A percentile compares a stretch with the other conserved stretches of the same genome.
phyloP scores from a whole-genome alignment of 2,113 vertebrate species.

The Crotalus helleri region DNA sequence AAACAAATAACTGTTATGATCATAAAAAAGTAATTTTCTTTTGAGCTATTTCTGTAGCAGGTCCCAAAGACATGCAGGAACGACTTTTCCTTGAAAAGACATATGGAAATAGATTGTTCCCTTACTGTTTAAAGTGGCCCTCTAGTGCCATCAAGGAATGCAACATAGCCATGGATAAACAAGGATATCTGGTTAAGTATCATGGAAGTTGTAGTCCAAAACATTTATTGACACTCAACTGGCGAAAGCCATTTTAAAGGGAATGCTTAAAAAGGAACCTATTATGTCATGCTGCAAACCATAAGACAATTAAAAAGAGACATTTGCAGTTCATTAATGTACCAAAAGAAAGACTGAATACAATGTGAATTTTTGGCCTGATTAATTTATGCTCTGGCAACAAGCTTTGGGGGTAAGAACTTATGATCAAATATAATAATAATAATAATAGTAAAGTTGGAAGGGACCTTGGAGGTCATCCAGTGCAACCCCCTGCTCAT shows the following conservation, averaged over 20 bases:
- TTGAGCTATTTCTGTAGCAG: not conserved
- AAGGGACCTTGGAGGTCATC: no score
- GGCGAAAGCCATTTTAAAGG: not conserved
- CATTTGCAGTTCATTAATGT: not conserved
- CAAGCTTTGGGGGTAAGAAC: not conserved
- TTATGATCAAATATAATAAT: not conserved
- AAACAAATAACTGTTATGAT: not conserved
- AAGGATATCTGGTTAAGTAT: not conserved
- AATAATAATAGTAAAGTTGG: no score
- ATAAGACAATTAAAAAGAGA: not conserved
- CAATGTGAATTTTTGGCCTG: constrained; percentile 2
- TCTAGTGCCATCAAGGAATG: not conserved
- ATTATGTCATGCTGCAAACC: not conserved
- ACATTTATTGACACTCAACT: not conserved
- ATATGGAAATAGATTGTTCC: not conserved
- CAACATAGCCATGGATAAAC: not conserved
- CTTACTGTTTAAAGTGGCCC: not conserved
- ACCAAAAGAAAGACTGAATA: not conserved
- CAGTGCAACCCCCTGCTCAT: no score
- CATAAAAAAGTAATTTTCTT: not conserved
- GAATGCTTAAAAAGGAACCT: not conserved
- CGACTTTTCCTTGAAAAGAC: not conserved
- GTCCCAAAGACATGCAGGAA: not conserved
- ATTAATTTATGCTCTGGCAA: not conserved
- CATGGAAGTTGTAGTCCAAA: not conserved